phyloP scores from a whole-genome alignment of 1,140 invertebrate genomes.

The Dinoponera quadriceps region DNA sequence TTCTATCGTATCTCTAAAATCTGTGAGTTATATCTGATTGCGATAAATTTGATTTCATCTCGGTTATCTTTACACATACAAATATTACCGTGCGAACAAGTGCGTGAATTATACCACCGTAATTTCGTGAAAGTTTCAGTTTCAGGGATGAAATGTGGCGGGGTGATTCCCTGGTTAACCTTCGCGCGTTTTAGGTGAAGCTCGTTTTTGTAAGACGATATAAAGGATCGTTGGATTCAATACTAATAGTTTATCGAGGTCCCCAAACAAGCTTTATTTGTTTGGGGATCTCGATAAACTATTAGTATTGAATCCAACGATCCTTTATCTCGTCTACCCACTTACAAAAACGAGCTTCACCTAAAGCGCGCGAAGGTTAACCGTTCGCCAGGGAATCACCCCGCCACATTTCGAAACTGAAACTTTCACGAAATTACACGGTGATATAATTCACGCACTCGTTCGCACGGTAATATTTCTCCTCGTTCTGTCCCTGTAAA shows the following conservation, averaged over 20 bases:
- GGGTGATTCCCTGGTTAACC: constrained; percentile 11
- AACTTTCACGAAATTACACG: constrained; percentile 19
- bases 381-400: neutral
- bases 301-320: constrained; percentile 22
- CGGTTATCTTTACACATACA: constrained; percentile 1
- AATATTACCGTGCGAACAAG: constrained; percentile 4
- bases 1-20: constrained; percentile 12
- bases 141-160: neutral
- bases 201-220: constrained; percentile 12
- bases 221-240: constrained; percentile 25
- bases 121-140: constrained; percentile 19
- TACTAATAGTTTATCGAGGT: constrained; percentile 24
- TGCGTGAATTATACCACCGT: constrained; percentile 22
- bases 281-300: constrained; percentile 14
- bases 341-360: constrained; percentile 22
- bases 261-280: constrained; percentile 1
- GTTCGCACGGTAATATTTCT: neutral
- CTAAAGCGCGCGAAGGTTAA: neutral
- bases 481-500: neutral
- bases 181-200: neutral
- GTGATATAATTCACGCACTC: constrained; percentile 22
- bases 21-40: neutral
- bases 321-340: neutral
- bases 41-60: constrained; percentile 19
- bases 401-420: constrained; percentile 4